These are phyloP conservation scores for Agrochola lota DNA, from an alignment of 2,888 invertebrate genomes.

Conservation along the genomic window DNA sequence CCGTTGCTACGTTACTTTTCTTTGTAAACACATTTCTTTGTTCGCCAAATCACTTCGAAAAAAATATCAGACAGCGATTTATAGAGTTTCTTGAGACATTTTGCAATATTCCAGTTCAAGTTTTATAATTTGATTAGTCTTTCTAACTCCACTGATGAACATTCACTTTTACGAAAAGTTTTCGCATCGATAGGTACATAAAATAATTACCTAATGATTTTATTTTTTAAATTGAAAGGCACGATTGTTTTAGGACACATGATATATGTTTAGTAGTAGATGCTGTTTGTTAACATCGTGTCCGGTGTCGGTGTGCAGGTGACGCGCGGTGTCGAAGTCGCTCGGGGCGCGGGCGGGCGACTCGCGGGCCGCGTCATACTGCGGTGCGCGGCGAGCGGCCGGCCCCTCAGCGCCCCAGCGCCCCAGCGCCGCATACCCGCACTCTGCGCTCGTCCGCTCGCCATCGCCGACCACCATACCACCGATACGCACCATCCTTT, in stretches of 20 bases:
- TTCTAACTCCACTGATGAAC: conserved; percentile 64
- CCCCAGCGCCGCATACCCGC: conserved; percentile 72
- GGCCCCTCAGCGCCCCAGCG: conserved; percentile 63
- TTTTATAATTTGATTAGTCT: conserved; percentile 64
- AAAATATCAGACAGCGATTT: conserved; percentile 57
- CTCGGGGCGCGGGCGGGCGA: conserved; percentile 79
- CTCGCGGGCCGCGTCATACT: conserved; percentile 87
- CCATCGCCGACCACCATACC: conserved; percentile 70
- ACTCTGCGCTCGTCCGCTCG: conserved; percentile 69
- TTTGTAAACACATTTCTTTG: conserved; percentile 85
- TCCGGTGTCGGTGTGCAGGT: conserved; percentile 70
- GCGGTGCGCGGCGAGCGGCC: conserved; percentile 78
- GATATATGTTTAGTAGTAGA: conserved; percentile 67
- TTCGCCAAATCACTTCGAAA: conserved; percentile 72
- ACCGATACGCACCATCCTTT: conserved; percentile 83
- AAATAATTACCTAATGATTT: conserved; percentile 61
- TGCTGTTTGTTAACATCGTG: conserved; percentile 73
- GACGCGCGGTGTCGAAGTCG: conserved; percentile 63
- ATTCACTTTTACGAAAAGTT: conserved; percentile 67
- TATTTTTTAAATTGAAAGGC: conserved; percentile 77
- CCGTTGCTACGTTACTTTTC: conserved; percentile 87
- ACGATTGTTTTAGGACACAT: conserved; percentile 75
- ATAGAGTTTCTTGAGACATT: conserved; percentile 26
- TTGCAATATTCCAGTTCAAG: conserved; percentile 47
- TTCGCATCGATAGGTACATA: conserved; percentile 55